phyloP scores from a whole-genome alignment of 1,140 invertebrate species.

The Octopus bimaculoides region DNA sequence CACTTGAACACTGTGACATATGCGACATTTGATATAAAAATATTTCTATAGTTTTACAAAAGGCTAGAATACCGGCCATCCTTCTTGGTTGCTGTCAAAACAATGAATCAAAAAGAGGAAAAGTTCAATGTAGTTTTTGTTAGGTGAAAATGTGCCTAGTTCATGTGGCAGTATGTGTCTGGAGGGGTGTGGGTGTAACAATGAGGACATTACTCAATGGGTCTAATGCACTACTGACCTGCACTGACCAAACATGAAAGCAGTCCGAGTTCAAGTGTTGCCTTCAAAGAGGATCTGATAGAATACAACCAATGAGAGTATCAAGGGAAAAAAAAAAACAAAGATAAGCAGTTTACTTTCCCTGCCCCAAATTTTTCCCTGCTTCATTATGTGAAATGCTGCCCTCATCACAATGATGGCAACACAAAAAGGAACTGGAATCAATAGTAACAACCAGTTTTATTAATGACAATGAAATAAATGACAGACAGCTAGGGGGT shows the following conservation, averaged over 20 bases:
- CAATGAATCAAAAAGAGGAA: not conserved
- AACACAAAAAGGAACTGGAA: not conserved
- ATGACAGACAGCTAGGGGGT: not conserved
- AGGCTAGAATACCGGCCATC: not conserved
- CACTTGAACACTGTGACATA: not conserved
- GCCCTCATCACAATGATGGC: not conserved
- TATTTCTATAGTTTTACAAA: constrained; percentile 6
- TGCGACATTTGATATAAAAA: constrained; percentile 8
- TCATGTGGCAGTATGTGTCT: not conserved
- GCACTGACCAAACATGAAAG: not conserved
- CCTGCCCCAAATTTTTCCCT: not conserved
- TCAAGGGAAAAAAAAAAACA: not conserved
- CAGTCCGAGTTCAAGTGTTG: not conserved
- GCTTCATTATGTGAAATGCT: not conserved
- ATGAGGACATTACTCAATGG: not conserved
- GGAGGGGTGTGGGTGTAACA: not conserved
- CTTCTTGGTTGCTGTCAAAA: not conserved
- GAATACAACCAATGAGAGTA: not conserved
- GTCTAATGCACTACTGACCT: not conserved
- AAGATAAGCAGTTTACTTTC: not conserved
- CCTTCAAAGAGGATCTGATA: not conserved
- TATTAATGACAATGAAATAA: constrained; percentile 10
- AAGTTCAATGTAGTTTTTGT: not conserved
- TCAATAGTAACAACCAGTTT: constrained; percentile 6
- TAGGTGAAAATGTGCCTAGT: not conserved